phyloP scores from a whole-genome alignment of 2,888 invertebrate species.

The Ophion ellenae region DNA sequence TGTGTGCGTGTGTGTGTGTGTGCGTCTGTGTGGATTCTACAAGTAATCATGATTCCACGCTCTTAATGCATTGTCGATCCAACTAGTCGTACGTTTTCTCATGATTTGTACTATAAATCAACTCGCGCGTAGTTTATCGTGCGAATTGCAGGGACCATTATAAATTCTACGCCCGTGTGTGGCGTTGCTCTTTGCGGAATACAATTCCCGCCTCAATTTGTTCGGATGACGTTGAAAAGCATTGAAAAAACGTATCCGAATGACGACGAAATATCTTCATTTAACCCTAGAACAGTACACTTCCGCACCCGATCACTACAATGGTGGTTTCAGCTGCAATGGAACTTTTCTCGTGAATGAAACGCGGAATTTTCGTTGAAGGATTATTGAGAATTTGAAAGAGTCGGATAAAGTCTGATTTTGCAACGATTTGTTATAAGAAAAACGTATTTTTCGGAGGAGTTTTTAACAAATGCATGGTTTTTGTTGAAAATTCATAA shows the following conservation, averaged over 20 bases:
- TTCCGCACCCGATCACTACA: too few species aligned
- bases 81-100: conserved; percentile 34
- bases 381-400: too few species aligned
- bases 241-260: neutral
- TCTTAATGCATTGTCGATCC: conserved; percentile 39
- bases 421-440: too few species aligned
- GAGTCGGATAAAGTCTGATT: too few species aligned
- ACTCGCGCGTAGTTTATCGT: conserved; percentile 15
- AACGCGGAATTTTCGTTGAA: too few species aligned
- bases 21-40: neutral
- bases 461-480: too few species aligned
- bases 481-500: too few species aligned
- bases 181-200: neutral
- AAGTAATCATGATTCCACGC: conserved; percentile 10
- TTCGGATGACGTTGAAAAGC: neutral
- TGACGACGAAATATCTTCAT: neutral
- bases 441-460: too few species aligned
- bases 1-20: neutral
- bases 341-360: too few species aligned
- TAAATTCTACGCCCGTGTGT: conserved; percentile 10
- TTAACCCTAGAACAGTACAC: neutral
- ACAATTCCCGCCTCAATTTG: neutral
- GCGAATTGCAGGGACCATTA: conserved; percentile 22
- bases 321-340: too few species aligned
- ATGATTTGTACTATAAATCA: conserved; percentile 42